Percentiles rank a stretch among this genome's conserved stretches.
phyloP scores from a whole-genome alignment of 2,797 vertebrate genomes.

The Echeneis naucrates region DNA sequence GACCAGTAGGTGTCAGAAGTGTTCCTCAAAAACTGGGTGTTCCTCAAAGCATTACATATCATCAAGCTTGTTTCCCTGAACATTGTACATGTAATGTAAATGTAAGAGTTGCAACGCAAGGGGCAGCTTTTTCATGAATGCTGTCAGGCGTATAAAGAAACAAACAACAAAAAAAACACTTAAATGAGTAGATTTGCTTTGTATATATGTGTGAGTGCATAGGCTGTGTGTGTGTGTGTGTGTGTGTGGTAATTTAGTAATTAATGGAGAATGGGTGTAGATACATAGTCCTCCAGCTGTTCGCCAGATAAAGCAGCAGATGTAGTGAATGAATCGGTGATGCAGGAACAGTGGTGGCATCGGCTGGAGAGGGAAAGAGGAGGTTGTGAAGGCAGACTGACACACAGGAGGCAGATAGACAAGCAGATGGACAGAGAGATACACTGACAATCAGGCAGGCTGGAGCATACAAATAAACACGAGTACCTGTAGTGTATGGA shows the following conservation, averaged over 20 bases:
- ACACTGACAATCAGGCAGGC: slow-evolving; percentile 60
- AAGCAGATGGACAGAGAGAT: slow-evolving; percentile 50
- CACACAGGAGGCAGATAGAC: slow-evolving; percentile 45
- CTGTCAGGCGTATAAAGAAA: slow-evolving; percentile 40
- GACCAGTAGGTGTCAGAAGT: slow-evolving; percentile 84
- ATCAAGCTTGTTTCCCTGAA: slow-evolving; percentile 47
- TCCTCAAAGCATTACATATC: slow-evolving; percentile 44
- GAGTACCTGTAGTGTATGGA: slow-evolving; percentile 69
- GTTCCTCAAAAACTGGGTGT: slow-evolving; percentile 70
- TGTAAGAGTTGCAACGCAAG: slow-evolving; percentile 18
- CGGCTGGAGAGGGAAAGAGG: slow-evolving; percentile 27
- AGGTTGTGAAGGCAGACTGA: slow-evolving; percentile 28
- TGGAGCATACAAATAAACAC: slow-evolving; percentile 62
- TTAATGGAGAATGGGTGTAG: slow-evolving; percentile 49
- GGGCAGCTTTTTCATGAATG: slow-evolving; percentile 4
- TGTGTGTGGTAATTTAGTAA: slow-evolving; percentile 30
- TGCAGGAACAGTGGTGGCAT: slow-evolving; percentile 38
- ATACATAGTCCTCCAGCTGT: slow-evolving; percentile 53
- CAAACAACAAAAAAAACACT: too few species aligned
- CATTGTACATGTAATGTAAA: slow-evolving; percentile 59
- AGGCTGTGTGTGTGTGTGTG: neutral
- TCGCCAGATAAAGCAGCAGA: slow-evolving; percentile 51
- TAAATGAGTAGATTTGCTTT: slow-evolving; percentile 27
- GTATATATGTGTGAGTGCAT: neutral
- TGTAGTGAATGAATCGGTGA: slow-evolving; percentile 49